Conservation (phyloP, 2,113 vertebrate genomes). For the Corydoras sp. region DNA sequence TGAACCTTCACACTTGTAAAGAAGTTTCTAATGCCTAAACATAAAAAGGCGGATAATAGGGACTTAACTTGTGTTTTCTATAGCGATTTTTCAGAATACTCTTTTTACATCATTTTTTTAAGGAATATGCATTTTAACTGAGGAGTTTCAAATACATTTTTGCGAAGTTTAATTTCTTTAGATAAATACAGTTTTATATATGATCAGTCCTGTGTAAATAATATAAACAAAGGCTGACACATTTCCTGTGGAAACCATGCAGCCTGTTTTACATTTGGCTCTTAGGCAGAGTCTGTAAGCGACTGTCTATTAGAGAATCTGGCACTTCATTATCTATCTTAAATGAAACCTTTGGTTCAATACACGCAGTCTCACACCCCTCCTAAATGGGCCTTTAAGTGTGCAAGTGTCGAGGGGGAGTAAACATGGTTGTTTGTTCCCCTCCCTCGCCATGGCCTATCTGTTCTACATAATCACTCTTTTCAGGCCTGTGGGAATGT, state of each 20-base stretch:
- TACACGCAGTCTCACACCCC: background rate
- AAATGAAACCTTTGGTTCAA: constrained; percentile 27
- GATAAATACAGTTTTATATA: background rate
- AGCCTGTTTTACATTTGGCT: background rate
- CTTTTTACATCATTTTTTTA: no score
- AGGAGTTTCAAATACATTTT: no score
- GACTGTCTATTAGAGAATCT: constrained; percentile 7
- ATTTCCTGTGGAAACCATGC: background rate
- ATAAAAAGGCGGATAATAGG: no score
- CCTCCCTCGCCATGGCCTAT: constrained; percentile 27
- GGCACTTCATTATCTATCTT: constrained; percentile 28
- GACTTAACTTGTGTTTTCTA: no score
- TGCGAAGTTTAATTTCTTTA: no score
- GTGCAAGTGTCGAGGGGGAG: constrained; percentile 28
- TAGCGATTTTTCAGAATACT: no score
- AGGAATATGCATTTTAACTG: no score
- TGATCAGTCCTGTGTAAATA: background rate
- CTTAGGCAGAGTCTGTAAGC: background rate
- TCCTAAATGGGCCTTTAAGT: constrained; percentile 29
- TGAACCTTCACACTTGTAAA: no score
- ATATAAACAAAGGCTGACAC: constrained; percentile 1
- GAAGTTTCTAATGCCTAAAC: no score
- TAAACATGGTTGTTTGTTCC: constrained; percentile 32
- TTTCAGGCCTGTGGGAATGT: constrained; percentile 43
- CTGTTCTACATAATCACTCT: constrained; percentile 38